phyloP scores from a whole-genome alignment of 2,888 invertebrate species.

The Mesoligia furuncula region DNA sequence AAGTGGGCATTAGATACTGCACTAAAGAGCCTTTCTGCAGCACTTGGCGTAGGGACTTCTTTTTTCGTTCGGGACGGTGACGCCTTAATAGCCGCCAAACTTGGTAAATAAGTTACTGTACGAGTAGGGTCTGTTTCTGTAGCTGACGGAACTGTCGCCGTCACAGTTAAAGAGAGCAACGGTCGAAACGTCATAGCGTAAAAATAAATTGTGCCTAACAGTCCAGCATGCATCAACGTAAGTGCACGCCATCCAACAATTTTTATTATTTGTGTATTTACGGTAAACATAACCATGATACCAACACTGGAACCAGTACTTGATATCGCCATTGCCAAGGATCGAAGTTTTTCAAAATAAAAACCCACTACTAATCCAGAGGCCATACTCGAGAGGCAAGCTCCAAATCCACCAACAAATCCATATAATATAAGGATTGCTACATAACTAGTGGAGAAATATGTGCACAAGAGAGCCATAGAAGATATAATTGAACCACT shows the following conservation, averaged over 20 bases:
- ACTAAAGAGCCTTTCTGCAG: constrained; percentile 70
- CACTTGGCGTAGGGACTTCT: constrained; percentile 67
- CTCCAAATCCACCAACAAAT: constrained; percentile 80
- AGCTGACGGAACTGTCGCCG: constrained; percentile 70
- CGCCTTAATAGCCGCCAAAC: constrained; percentile 70
- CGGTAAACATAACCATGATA: constrained; percentile 80
- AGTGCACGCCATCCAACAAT: constrained; percentile 82
- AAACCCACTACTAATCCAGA: constrained; percentile 83
- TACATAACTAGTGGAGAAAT: constrained; percentile 76
- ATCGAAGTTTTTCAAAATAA: constrained; percentile 84
- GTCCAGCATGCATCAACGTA: constrained; percentile 81
- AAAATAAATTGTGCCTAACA: constrained; percentile 81
- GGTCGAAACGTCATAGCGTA: constrained; percentile 83
- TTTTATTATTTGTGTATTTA: constrained; percentile 78
- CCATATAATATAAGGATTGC: constrained; percentile 81
- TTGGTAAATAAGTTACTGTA: constrained; percentile 85
- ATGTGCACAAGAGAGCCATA: constrained; percentile 77
- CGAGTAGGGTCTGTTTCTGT: constrained; percentile 74
- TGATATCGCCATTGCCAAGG: constrained; percentile 81
- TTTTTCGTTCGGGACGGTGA: constrained; percentile 67
- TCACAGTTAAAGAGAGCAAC: constrained; percentile 80
- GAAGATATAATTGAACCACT: constrained; percentile 80
- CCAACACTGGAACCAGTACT: constrained; percentile 83
- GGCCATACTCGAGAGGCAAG: constrained; percentile 81
- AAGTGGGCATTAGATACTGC: constrained; percentile 79